Conservation (phyloP, 2,888 invertebrate species). For the Aricia artaxerxes region DNA sequence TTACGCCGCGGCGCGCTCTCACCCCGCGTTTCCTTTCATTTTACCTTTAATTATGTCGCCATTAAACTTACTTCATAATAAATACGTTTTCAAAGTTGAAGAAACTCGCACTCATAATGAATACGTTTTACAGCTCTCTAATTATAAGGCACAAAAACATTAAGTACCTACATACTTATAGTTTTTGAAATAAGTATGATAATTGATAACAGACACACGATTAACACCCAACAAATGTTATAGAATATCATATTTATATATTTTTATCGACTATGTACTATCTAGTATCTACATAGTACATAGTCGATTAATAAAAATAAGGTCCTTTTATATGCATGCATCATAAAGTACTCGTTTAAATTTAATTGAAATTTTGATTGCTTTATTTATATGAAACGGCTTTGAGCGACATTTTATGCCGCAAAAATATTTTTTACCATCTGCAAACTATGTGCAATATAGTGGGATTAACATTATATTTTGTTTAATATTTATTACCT, state of each 20-base stretch:
- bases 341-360: slow-evolving; percentile 9
- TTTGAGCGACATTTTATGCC: not conserved
- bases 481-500: not conserved
- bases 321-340: not conserved
- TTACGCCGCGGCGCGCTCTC: slow-evolving; percentile 14
- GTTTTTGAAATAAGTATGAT: too few relatives aligned
- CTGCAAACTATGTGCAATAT: not conserved
- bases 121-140: not conserved
- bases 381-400: not conserved
- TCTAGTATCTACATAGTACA: too few relatives aligned
- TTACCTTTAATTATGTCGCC: slow-evolving; percentile 19
- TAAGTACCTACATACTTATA: too few relatives aligned
- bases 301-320: not conserved
- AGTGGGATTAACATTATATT: not conserved
- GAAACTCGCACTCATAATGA: not conserved
- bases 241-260: too few relatives aligned
- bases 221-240: too few relatives aligned
- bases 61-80: not conserved
- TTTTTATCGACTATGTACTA: too few relatives aligned
- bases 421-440: not conserved
- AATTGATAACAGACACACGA: too few relatives aligned
- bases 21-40: slow-evolving; percentile 4
- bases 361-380: slow-evolving; percentile 15
- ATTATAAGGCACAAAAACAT: too few relatives aligned
- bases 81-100: not conserved